Evolutionary conservation across 2,113 vertebrate genomes (phyloP), one percentile per base, ranked within the genome.

Genomic region (Ailuropoda melanoleuca): DNA sequence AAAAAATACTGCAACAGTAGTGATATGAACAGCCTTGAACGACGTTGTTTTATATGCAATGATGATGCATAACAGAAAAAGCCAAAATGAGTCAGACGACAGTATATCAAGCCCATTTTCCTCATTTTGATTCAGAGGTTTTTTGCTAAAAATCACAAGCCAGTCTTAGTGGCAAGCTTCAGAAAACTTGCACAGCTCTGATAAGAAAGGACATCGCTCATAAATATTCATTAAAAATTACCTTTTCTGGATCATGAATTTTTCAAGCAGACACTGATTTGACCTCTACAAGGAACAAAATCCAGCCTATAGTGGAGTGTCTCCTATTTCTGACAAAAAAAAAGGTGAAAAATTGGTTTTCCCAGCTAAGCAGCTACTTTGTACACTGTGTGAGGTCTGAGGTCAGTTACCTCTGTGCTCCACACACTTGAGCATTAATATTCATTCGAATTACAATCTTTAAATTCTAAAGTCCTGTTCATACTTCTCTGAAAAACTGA

Each of bases 191-290:
- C 97, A 98, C 82, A 98, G 98, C 95, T 98, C 98, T 98, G 99
- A 99, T 99, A 99, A 99, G 98, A 98, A 98, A 98, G 97, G 98
- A 98, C 98, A 98, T 98, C 0, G 97, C 97, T 99, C 98, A 99
- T 99, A 98, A 99, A 99, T 99, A 99, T 99, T 99, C 98, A 99
- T 99, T 99, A 98, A 99, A 99, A 99, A 99, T 99, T 99, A 99
- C 99, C 98, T 99, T 99, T 99, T 98, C 98, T 98, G 98, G 98
- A 99, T 99, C 98, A 99, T 98, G 98, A 98, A 99, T 99, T 99
- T 99, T 99, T 99, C 98, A 99, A 99, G 75, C 97, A 99, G 98
- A 97, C 98, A 98, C 97, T 97, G 97, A 97, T 98, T 99, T 99
- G 98, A 99, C 98, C 99, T 99, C 98, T 98, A 97, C 89, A 96